Conservation (phyloP, 2,797 vertebrate species). For the Thunnus albacares region DNA sequence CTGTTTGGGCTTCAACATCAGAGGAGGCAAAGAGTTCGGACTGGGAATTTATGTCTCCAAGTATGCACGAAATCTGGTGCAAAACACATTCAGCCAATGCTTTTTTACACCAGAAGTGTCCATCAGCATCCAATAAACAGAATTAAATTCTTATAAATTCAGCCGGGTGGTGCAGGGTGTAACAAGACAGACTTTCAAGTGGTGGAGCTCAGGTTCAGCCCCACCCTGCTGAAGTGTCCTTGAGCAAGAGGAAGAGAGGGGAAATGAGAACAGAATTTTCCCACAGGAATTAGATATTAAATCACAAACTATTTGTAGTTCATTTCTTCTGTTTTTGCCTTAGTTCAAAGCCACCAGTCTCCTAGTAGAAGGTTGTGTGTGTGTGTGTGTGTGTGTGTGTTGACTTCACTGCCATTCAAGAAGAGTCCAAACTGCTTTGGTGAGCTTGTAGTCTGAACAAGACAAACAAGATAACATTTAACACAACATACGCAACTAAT, state of each 20-base stretch:
- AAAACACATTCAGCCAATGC: background rate
- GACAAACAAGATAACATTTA: background rate
- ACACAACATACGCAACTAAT: background rate
- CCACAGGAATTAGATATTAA: slow-evolving; percentile 19
- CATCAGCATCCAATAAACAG: background rate
- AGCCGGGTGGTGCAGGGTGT: background rate
- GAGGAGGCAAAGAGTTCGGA: slow-evolving; percentile 96
- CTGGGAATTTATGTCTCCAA: slow-evolving; percentile 99
- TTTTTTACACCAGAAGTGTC: background rate
- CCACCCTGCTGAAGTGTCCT: background rate
- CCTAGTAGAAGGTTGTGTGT: background rate
- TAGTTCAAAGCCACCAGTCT: slow-evolving; percentile 28
- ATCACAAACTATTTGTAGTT: slow-evolving; percentile 18
- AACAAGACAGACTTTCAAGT: background rate
- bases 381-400: slow-evolving; percentile 5
- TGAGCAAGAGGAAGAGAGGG: slow-evolving; percentile 4
- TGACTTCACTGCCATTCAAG: background rate
- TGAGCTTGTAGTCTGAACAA: slow-evolving; percentile 7
- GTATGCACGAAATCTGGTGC: slow-evolving; percentile 79
- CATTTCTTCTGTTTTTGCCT: slow-evolving; percentile 2
- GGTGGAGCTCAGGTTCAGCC: background rate
- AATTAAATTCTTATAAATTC: background rate
- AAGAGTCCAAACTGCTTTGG: slow-evolving; percentile 2
- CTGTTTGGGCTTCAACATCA: slow-evolving; percentile 98
- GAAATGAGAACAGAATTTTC: background rate